phyloP scores from a whole-genome alignment of 2,113 vertebrate genomes.

The Apteryx owenii region DNA sequence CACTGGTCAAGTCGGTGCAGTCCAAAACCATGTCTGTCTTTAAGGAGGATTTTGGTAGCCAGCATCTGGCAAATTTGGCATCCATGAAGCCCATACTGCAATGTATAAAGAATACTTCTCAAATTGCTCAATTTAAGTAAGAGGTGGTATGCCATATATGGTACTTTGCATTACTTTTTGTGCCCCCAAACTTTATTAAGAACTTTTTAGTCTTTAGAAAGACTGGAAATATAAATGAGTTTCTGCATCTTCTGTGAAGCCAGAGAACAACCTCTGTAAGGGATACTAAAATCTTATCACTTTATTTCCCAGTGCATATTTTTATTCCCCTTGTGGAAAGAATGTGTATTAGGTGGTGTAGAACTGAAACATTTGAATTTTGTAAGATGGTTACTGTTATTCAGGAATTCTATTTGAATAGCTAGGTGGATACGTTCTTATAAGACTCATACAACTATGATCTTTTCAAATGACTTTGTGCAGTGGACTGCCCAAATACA shows the following conservation, averaged over 20 bases:
- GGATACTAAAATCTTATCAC: not conserved
- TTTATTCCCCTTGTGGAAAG: not conserved
- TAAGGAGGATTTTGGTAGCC: not conserved
- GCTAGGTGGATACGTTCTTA: not conserved
- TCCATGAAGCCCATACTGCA: rapidly evolving
- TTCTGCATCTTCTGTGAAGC: not conserved
- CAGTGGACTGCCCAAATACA: not conserved
- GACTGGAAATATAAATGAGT: not conserved
- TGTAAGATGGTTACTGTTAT: not conserved
- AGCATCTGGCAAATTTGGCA: not conserved
- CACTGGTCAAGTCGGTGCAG: not conserved
- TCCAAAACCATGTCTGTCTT: not conserved
- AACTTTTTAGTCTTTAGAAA: not conserved
- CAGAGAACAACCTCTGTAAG: not conserved
- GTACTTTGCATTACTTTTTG: not conserved
- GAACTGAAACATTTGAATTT: not conserved
- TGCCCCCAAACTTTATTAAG: not conserved
- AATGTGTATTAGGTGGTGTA: not conserved
- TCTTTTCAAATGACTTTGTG: not conserved
- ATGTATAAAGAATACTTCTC: not conserved
- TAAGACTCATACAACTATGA: not conserved
- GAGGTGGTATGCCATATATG: not conserved
- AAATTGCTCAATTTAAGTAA: not conserved
- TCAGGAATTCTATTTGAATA: not conserved
- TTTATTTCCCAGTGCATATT: not conserved